A percentile compares a stretch with the other conserved stretches of the same genome.
phyloP scores from a whole-genome alignment of 2,797 vertebrate genomes.

The Bryconaethiops microstoma region DNA sequence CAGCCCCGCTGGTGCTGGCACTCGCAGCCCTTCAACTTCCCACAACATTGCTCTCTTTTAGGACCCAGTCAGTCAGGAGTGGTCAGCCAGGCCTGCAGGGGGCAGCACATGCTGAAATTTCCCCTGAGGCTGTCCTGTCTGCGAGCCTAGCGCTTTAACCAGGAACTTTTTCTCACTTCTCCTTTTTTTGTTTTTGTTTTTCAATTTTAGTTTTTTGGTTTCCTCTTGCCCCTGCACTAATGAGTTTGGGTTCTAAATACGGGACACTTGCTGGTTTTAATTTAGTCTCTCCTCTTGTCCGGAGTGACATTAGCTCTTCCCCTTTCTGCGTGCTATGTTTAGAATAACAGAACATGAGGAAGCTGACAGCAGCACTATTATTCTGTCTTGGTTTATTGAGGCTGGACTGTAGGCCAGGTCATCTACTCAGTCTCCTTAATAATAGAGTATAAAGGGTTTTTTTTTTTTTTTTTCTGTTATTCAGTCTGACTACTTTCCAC shows the following conservation, averaged over 20 bases:
- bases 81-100: slow-evolving; percentile 46
- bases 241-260: slow-evolving; percentile 43
- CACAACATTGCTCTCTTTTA: slow-evolving; percentile 56
- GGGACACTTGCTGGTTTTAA: slow-evolving; percentile 8
- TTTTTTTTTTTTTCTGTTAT: slow-evolving; percentile 40
- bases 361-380: slow-evolving; percentile 42
- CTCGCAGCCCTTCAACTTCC: slow-evolving; percentile 56
- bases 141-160: slow-evolving; percentile 50
- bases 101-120: slow-evolving; percentile 58
- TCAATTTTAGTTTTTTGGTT: slow-evolving; percentile 45
- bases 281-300: slow-evolving; percentile 6
- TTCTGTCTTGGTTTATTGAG: slow-evolving; percentile 44
- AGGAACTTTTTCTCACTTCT: slow-evolving; percentile 69
- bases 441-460: slow-evolving; percentile 20
- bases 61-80: slow-evolving; percentile 49
- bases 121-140: slow-evolving; percentile 34
- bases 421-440: slow-evolving; percentile 28
- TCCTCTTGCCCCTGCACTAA: slow-evolving; percentile 57
- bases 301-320: slow-evolving; percentile 13
- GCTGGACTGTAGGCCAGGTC: slow-evolving; percentile 32
- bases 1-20: slow-evolving; percentile 49
- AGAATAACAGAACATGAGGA: neutral
- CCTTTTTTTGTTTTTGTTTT: slow-evolving; percentile 56
- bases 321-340: neutral
- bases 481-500: slow-evolving; percentile 44